Conservation (phyloP, 2,888 invertebrate genomes). For the Lamellibrachia satsuma region DNA sequence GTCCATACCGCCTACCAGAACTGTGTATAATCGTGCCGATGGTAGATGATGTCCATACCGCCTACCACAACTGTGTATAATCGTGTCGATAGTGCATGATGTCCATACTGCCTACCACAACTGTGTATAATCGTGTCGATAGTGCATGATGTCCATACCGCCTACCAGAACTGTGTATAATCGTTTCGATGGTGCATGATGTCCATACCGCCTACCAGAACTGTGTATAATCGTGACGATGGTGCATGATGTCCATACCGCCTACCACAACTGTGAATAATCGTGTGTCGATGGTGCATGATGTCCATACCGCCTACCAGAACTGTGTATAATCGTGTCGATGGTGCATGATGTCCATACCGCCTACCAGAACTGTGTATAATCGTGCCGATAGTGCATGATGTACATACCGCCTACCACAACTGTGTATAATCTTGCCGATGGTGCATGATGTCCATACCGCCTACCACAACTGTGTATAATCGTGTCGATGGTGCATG, state of each 20-base stretch:
- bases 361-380: background rate
- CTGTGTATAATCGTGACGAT: no score
- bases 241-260: background rate
- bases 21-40: background rate
- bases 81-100: no score
- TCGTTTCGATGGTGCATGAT: background rate
- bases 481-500: background rate
- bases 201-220: background rate
- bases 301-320: background rate
- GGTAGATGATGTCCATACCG: background rate
- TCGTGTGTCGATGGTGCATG: background rate
- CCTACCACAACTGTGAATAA: background rate
- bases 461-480: background rate
- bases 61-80: no score
- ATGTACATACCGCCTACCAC: background rate
- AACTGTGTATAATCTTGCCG: background rate
- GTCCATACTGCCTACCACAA: background rate
- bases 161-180: background rate
- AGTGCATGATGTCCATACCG: background rate
- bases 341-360: background rate
- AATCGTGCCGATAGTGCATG: no score
- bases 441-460: background rate
- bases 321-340: background rate
- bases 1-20: background rate
- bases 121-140: background rate